Percentiles rank a stretch among this genome's conserved stretches.
These are phyloP conservation scores for Argyra leucocephala DNA, from an alignment of 2,888 invertebrate genomes.

Conservation along the genomic window DNA sequence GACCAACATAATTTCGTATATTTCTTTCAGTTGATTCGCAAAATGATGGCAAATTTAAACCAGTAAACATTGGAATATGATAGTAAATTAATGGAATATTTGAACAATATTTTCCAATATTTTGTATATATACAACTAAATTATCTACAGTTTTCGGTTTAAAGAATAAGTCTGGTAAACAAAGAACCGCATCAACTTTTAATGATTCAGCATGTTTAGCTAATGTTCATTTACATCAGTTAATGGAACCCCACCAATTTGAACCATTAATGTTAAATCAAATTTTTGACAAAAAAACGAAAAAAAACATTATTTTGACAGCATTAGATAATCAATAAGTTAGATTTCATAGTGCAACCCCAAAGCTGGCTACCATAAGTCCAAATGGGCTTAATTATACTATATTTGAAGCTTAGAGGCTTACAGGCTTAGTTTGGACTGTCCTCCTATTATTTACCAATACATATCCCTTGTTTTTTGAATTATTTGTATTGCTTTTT, in stretches of 20 bases:
- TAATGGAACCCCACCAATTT: slow-evolving; percentile 60
- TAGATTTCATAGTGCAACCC: too few species aligned
- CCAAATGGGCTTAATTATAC: too few species aligned
- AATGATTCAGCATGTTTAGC: slow-evolving; percentile 54
- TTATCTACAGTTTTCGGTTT: slow-evolving; percentile 54
- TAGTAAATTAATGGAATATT: slow-evolving; percentile 72
- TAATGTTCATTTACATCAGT: slow-evolving; percentile 57
- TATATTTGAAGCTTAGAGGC: too few species aligned
- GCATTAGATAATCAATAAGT: too few species aligned
- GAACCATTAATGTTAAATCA: slow-evolving; percentile 56
- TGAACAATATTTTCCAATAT: slow-evolving; percentile 61
- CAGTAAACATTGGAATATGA: slow-evolving; percentile 65
- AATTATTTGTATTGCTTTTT: too few species aligned
- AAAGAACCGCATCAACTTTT: slow-evolving; percentile 59
- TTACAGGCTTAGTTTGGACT: too few species aligned
- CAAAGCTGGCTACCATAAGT: too few species aligned
- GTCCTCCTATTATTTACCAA: too few species aligned
- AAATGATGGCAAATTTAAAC: slow-evolving; percentile 63
- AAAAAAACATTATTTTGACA: too few species aligned
- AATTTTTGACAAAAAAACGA: slow-evolving; percentile 48
- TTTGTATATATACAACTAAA: slow-evolving; percentile 56
- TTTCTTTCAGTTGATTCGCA: slow-evolving; percentile 51
- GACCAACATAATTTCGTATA: slow-evolving; percentile 66
- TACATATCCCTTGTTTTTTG: too few species aligned
- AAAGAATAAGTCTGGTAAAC: slow-evolving; percentile 68